Evolutionary conservation across 2,888 invertebrate species (phyloP).

Genomic region (Melanargia galathea): DNA sequence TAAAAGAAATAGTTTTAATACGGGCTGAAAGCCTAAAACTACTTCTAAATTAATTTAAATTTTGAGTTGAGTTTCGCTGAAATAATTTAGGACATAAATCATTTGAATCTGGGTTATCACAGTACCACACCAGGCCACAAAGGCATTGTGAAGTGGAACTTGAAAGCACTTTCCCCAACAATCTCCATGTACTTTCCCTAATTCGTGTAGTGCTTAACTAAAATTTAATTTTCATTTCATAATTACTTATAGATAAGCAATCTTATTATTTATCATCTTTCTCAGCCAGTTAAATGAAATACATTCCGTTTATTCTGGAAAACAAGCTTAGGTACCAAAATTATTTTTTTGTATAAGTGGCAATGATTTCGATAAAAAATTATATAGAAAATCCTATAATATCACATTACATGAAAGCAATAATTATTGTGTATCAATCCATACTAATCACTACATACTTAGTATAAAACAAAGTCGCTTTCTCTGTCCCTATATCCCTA

Average conservation of each 20-base stretch:
- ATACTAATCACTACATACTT: too few species aligned
- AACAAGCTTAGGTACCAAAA: too few species aligned
- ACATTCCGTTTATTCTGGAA: too few species aligned
- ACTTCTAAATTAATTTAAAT: not conserved
- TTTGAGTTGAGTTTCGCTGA: not conserved
- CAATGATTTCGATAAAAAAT: too few species aligned
- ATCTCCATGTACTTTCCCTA: constrained; percentile 36
- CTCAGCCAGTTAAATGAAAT: too few species aligned
- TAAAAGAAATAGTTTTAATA: not conserved
- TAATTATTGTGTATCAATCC: too few species aligned
- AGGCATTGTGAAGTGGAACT: constrained; percentile 5
- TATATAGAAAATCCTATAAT: too few species aligned
- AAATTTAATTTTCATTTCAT: constrained; percentile 43
- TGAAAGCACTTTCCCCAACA: constrained; percentile 7
- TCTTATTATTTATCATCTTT: too few species aligned
- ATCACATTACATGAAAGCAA: too few species aligned
- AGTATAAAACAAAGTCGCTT: too few species aligned
- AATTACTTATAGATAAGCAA: not conserved
- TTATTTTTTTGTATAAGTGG: too few species aligned
- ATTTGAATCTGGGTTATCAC: constrained; percentile 21
- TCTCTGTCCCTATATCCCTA: too few species aligned
- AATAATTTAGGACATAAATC: constrained; percentile 15
- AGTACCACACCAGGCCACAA: constrained; percentile 19
- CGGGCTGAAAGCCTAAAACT: not conserved
- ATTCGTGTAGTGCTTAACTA: constrained; percentile 62